Evolutionary conservation across 2,888 invertebrate genomes (phyloP).

Genomic region (Platynereis dumerilii): DNA sequence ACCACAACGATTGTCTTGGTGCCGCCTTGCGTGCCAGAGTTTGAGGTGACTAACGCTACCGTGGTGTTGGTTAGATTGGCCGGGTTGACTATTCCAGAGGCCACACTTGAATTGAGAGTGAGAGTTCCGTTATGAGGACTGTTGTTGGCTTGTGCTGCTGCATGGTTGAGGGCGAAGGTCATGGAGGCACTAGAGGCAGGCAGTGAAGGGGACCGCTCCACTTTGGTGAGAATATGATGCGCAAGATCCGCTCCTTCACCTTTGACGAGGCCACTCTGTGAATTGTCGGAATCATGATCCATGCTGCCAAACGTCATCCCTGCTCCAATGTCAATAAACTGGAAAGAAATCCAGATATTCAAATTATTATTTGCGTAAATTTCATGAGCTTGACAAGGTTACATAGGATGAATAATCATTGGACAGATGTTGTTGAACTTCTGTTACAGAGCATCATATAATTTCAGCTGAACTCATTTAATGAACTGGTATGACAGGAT

Average conservation of each 20-base stretch:
- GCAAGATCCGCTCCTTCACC: not conserved
- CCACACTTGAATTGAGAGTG: not conserved
- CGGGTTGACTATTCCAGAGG: not conserved
- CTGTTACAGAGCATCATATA: too few species aligned
- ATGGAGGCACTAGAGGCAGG: slow-evolving; percentile 13
- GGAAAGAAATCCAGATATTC: slow-evolving; percentile 8
- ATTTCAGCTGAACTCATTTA: too few species aligned
- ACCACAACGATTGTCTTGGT: slow-evolving; percentile 38
- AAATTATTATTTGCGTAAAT: not conserved
- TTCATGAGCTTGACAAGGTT: not conserved
- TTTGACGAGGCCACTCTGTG: not conserved
- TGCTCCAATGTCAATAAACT: slow-evolving; percentile 34
- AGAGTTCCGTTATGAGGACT: slow-evolving; percentile 1
- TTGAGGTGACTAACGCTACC: slow-evolving; percentile 20
- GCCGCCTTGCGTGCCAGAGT: slow-evolving; percentile 10
- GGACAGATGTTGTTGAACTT: too few species aligned
- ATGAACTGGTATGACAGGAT: too few species aligned
- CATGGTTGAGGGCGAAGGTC: slow-evolving; percentile 12
- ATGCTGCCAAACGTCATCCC: slow-evolving; percentile 25
- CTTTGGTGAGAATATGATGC: slow-evolving; percentile 6
- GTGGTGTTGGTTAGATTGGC: slow-evolving; percentile 19
- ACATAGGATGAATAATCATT: not conserved
- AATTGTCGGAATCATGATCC: slow-evolving; percentile 19
- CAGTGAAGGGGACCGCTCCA: slow-evolving; percentile 6
- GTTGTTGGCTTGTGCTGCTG: slow-evolving; percentile 1